Base-by-base conservation (phyloP, 2,797 vertebrate genomes). In the Sebastes flavidus region DNA sequence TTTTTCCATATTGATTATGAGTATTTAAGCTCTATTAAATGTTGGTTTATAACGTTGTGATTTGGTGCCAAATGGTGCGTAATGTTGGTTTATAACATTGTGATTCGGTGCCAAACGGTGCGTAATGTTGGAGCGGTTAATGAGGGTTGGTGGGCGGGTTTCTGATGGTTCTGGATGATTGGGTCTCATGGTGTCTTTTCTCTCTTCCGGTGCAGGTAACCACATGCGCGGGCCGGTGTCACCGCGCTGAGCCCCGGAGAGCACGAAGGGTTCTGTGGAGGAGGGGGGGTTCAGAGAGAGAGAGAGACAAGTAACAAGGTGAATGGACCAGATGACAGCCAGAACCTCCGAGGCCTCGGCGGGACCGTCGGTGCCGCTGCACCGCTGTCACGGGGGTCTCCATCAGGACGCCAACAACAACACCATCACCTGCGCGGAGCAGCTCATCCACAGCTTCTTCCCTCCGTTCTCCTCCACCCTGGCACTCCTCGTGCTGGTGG, bases 391-490 rank as follows among this genome's bases (percentile, higher is more conserved):
- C 93, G 96, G 96, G 91, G 96, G 92, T 59, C 85, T 89, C 74
- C 91, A 89, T 59, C 30, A 32, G 30, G 30, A 32, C 30, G 89
- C 80, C 78, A 92, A 89, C 59, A 95, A 90, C 59, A 95, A 96
- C 30, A 32, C 30, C 91, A 91, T 90, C 92, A 97, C 97, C 87
- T 98, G 97, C 96, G 94, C 95, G 87, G 95, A 96, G 67, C 97
- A 97, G 30, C 8, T 32, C 30, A 3, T 9, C 95, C 96, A 99
- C 94, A 95, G 96, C 87, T 91, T 97, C 89, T 95, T 97, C 75
- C 97, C 97, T 89, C 96, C 97, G 38, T 97, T 99, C 93, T 99
- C 98, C 12, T 99, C 98, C 87, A 96, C 98, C 30, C 86, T 98
- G 87, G 98, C 98, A 82, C 96, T 99, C 85, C 96, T 97, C 71